Base-by-base conservation (phyloP, 2,888 invertebrate genomes). In the Eristalis tenax region DNA sequence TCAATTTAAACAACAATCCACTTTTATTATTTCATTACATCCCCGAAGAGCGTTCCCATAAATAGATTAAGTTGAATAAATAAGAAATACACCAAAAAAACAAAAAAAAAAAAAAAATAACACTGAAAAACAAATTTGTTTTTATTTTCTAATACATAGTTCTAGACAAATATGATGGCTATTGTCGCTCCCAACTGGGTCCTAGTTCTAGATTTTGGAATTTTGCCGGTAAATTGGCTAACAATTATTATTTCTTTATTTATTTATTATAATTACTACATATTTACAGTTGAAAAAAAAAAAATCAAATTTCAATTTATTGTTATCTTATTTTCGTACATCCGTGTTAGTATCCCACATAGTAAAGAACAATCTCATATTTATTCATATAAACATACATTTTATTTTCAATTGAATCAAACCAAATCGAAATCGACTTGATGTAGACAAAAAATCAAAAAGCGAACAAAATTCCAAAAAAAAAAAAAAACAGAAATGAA, bases 191-290 rank as follows among this genome's bases (percentile, higher is more conserved):
- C 90, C 93, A 91, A 90, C 92, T 92, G 92, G 93, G 92, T 91
- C 92, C 92, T 90, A 92, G 92, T 92, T 90, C 93, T 91, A 93
- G 93, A 90, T 89, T 90, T 91, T 93, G 92, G 92, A 93, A 93
- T 92, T 92, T 93, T 91, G 91, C 92, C 92, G 92, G 92, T 93
- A 93, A 93, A 92, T 93, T 92, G 92, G 92, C 91, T 91, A 91
- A 88, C 85, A 81, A 84, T 86, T 86, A 74, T 63, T 69, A 57
- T 73, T 69, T 79, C 66, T 77, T 82, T 79, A 78, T 71, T 75
- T 83, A 80, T 77, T 86, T 68, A 73, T 77, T 74, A 79, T 87
- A 68, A 69, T 64, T 88, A 81, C 65, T 81, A 79, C 79, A 87
- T 87, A 28, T 88, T 81, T 88, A 40, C 77, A 80, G 57, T 79